Percentiles rank a stretch among this genome's conserved stretches.
These are phyloP conservation scores for Drosophila lacertosa DNA, from an alignment of 1,140 invertebrate genomes.

Conservation along the genomic window DNA sequence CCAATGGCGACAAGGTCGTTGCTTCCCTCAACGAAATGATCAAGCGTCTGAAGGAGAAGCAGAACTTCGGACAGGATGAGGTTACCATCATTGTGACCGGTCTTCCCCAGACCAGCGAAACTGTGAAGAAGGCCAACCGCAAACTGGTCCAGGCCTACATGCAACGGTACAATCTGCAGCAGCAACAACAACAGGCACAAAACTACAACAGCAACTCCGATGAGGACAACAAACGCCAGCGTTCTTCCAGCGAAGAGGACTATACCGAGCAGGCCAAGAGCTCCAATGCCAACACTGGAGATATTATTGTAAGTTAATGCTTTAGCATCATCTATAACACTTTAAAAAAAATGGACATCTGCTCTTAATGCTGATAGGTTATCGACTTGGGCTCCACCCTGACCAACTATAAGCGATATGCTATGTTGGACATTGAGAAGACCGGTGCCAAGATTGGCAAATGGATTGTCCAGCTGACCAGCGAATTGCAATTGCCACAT, in stretches of 20 bases:
- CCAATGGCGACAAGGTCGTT: slow-evolving; percentile 60
- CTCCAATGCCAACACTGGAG: slow-evolving; percentile 53
- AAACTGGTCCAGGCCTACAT: slow-evolving; percentile 69
- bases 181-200: slow-evolving; percentile 53
- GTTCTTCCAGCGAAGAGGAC: slow-evolving; percentile 72
- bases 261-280: slow-evolving; percentile 58
- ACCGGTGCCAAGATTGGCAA: slow-evolving; percentile 59
- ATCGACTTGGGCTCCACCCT: slow-evolving; percentile 67
- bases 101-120: slow-evolving; percentile 55
- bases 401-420: slow-evolving; percentile 65
- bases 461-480: slow-evolving; percentile 63
- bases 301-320: slow-evolving; percentile 53
- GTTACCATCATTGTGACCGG: slow-evolving; percentile 77
- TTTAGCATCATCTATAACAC: background rate
- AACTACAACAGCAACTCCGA: slow-evolving; percentile 35
- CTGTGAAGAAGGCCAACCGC: slow-evolving; percentile 62
- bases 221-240: slow-evolving; percentile 40
- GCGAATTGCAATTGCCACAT: slow-evolving; percentile 60
- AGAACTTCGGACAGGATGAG: slow-evolving; percentile 72
- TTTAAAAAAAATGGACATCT: background rate
- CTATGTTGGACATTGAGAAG: slow-evolving; percentile 65
- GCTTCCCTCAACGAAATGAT: slow-evolving; percentile 60
- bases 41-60: slow-evolving; percentile 46
- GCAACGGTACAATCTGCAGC: slow-evolving; percentile 70
- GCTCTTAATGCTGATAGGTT: slow-evolving; percentile 16